Evolutionary conservation across 2,888 invertebrate species (phyloP), one percentile per base, ranked within the genome.

Genomic region (Calephelis perditalis): DNA sequence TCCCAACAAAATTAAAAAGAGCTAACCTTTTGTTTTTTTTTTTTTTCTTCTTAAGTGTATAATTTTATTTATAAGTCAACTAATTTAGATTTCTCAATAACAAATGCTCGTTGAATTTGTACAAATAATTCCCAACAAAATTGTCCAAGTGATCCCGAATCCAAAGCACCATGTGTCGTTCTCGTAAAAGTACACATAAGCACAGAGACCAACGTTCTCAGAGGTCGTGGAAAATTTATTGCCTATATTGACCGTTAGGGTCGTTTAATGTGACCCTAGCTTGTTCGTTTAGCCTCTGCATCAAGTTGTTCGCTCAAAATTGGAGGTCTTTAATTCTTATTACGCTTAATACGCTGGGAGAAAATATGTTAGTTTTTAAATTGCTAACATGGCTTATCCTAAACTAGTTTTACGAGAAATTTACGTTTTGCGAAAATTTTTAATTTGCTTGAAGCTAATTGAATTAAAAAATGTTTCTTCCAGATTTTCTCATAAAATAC

Each of bases 161-260:
- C 69, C 68, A 65, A 66, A 64, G 56, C 63, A 62, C 65, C 72
- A 70, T 67, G 64, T 70, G 71, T 69, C 64, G 57, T 59, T 57
- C 46, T 69, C 72, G 68, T 72, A 70, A 71, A 67, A 69, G 66
- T 63, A 60, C 59, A 57, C 9, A 49, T 49, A 49, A 49, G 47
- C 47, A 49, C 15, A 45, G 36, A 59, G 59, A 35, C 55, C 45
- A 59, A 45, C 59, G 9, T 55, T 59, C 54, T 49, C 44, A 59
- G 55, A 45, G 64, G 44, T 61, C 63, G 59, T 56, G 61, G 62
- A 58, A 68, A 71, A 76, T 75, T 73, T 75, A 77, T 73, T 64
- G 67, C 69, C 67, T 71, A 73, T 75, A 76, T 75, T 73, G 75
- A 75, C 75, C 74, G 73, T 73, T 75, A 71, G 70, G 70, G 68